Conservation (phyloP, 2,888 invertebrate genomes). For the Hemistola chrysoprasaria region DNA sequence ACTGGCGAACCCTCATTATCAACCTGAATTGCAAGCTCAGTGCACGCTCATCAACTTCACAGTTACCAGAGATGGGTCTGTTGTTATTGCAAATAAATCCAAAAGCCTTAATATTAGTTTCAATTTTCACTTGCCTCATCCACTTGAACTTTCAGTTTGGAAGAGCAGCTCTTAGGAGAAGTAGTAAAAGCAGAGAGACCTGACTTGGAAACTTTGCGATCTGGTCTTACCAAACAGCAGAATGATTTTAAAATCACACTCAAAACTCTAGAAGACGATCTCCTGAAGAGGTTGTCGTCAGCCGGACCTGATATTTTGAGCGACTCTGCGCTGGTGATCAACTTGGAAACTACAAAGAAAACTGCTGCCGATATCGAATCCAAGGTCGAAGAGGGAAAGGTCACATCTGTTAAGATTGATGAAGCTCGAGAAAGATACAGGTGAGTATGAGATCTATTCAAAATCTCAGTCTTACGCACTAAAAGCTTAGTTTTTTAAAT, state of each 20-base stretch:
- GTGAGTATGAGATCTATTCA: no score
- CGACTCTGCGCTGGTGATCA: conserved; percentile 94
- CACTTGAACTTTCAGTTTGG: conserved; percentile 78
- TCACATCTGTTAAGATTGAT: conserved; percentile 94
- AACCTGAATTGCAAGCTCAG: conserved; percentile 98
- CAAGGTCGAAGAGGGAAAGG: conserved; percentile 93
- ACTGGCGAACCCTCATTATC: conserved; percentile 97
- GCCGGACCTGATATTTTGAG: conserved; percentile 96
- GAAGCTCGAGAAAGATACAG: conserved; percentile 94
- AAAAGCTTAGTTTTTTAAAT: no score
- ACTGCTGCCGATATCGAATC: conserved; percentile 95
- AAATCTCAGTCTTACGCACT: no score
- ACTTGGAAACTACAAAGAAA: conserved; percentile 95
- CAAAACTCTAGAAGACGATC: conserved; percentile 95
- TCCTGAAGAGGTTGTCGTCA: conserved; percentile 92
- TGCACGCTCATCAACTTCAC: conserved; percentile 97
- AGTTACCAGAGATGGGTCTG: conserved; percentile 92
- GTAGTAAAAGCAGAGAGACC: conserved; percentile 97
- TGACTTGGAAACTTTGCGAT: conserved; percentile 91
- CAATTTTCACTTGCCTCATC: no score
- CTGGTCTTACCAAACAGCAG: conserved; percentile 94
- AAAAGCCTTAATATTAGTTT: no score
- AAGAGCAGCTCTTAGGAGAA: conserved; percentile 95
- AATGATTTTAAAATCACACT: conserved; percentile 97
- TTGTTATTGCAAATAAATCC: neutral